A percentile compares a stretch with the other conserved stretches of the same genome.
Conservation (phyloP, 2,113 vertebrate genomes). For the Coptodon bakossiorum region DNA sequence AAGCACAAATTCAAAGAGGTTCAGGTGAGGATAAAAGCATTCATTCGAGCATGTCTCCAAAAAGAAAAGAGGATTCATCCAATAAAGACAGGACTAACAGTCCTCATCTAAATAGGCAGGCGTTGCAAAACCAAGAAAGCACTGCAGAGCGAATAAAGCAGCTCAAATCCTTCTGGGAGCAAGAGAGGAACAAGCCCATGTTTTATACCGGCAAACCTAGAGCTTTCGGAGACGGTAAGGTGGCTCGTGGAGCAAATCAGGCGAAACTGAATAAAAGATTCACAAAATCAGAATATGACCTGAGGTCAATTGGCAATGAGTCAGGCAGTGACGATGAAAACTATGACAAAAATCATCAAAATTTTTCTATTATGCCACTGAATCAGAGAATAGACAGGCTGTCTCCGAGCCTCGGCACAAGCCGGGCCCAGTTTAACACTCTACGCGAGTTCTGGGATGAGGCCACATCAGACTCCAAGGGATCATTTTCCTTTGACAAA, state of each 20-base stretch:
- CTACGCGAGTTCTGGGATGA: slow-evolving; percentile 84
- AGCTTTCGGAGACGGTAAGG: slow-evolving; percentile 23
- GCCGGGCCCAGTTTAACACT: slow-evolving; percentile 77
- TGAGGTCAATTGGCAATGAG: slow-evolving; percentile 51
- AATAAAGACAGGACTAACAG: slow-evolving; percentile 7
- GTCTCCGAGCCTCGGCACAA: slow-evolving; percentile 55
- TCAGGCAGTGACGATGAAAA: slow-evolving; percentile 29
- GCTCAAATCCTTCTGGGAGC: slow-evolving; percentile 88
- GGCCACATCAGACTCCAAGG: slow-evolving; percentile 47
- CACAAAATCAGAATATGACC: slow-evolving; percentile 59
- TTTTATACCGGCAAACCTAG: slow-evolving; percentile 23
- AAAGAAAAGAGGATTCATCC: neutral
- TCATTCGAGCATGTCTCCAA: neutral
- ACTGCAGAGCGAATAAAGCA: slow-evolving; percentile 73
- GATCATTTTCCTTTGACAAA: neutral
- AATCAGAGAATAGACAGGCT: slow-evolving; percentile 73
- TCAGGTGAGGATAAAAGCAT: neutral
- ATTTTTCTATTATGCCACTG: slow-evolving; percentile 70
- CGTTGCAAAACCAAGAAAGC: slow-evolving; percentile 24
- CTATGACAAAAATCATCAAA: slow-evolving; percentile 27
- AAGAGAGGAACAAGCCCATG: slow-evolving; percentile 53
- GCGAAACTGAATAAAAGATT: slow-evolving; percentile 49
- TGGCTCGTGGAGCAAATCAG: neutral
- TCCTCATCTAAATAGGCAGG: slow-evolving; percentile 11
- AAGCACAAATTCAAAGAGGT: neutral